Evolutionary conservation across 2,113 vertebrate genomes (phyloP).

Genomic region (Cygnus buccinator): DNA sequence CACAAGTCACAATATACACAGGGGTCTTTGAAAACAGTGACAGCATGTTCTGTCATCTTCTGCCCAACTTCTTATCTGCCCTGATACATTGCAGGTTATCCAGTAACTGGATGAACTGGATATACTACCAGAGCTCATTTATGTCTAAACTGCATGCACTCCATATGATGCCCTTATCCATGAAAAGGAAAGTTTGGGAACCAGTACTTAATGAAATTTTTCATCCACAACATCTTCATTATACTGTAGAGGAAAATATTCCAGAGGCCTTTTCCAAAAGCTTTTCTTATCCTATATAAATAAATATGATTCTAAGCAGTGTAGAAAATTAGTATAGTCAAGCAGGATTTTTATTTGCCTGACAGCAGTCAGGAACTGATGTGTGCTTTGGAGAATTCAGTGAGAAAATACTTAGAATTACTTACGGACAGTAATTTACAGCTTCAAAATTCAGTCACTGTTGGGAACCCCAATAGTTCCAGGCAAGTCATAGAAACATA

Average conservation of each 20-base stretch:
- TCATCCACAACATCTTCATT: neutral
- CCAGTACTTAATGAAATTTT: neutral
- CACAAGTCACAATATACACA: too few species aligned
- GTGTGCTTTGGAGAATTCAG: neutral
- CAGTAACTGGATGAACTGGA: neutral
- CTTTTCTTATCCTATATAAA: neutral
- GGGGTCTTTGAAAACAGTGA: neutral
- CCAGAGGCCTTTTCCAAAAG: neutral
- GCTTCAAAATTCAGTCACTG: neutral
- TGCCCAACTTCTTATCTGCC: rapidly evolving
- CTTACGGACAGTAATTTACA: neutral
- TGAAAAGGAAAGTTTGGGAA: neutral
- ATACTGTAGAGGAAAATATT: neutral
- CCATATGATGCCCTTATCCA: neutral
- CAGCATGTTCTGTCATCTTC: neutral
- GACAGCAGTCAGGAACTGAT: neutral
- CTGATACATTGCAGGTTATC: neutral
- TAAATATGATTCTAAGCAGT: neutral
- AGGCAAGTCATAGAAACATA: conserved; percentile 1
- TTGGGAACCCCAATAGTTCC: neutral
- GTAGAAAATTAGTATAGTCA: neutral
- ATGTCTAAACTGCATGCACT: neutral
- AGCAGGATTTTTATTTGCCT: neutral
- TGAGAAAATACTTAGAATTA: neutral
- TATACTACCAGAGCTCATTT: neutral